Evolutionary conservation across 2,888 invertebrate genomes (phyloP).

Genomic region (Anodontia alba): DNA sequence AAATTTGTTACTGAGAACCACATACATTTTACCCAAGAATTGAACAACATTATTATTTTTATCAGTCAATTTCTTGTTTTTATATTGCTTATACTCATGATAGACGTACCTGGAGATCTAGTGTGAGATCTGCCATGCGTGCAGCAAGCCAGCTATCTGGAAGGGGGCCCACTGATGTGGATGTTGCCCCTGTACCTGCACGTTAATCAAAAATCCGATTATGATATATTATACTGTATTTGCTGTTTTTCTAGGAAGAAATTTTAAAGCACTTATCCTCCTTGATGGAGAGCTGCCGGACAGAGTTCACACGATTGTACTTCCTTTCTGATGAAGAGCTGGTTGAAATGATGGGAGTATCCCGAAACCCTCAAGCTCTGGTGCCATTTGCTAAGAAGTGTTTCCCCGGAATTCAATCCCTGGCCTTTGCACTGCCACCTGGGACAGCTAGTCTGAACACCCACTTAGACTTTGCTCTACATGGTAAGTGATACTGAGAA

Average conservation of each 20-base stretch:
- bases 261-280: constrained; percentile 76
- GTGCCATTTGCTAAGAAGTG: constrained; percentile 80
- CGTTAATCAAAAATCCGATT: too few species aligned
- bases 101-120: too few species aligned
- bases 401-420: constrained; percentile 79
- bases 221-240: too few species aligned
- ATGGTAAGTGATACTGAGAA: constrained; percentile 69
- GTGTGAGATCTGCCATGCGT: too few species aligned
- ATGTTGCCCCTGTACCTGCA: too few species aligned
- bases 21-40: too few species aligned
- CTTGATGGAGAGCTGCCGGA: constrained; percentile 74
- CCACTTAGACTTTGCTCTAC: constrained; percentile 80
- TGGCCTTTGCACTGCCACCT: constrained; percentile 80
- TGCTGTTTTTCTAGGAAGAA: constrained; percentile 73
- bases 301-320: constrained; percentile 82
- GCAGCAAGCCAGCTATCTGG: too few species aligned
- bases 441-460: constrained; percentile 75
- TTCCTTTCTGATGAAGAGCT: constrained; percentile 83
- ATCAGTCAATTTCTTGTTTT: too few species aligned
- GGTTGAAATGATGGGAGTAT: constrained; percentile 79
- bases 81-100: too few species aligned
- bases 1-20: too few species aligned
- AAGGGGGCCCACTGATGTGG: too few species aligned
- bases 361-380: constrained; percentile 80
- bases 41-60: too few species aligned